Evolutionary conservation across 1,140 invertebrate species (phyloP), one percentile per base, ranked within the genome.

Genomic region (Drosophila obscura): DNA sequence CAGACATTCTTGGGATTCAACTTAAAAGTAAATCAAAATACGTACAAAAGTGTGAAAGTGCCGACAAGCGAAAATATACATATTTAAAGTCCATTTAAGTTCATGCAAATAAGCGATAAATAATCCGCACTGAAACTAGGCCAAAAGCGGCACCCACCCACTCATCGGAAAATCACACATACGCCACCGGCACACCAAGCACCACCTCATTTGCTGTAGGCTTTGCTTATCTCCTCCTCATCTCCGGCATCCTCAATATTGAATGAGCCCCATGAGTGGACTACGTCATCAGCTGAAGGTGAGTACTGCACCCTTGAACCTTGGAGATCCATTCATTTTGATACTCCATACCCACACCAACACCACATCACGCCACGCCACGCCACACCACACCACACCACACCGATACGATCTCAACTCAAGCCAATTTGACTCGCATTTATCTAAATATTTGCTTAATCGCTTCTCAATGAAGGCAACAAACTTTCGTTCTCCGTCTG

Each of bases 181-280:
- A 89, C 84, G 73, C 84, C 73, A 89, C 79, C 68, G 62, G 49
- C 66, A 43, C 16, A 66, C 28, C 28, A 22, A 48, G 43, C 72
- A 55, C 35, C 35, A 11, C 35, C 35, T 43, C 48, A 26, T 49
- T 31, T 44, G 22, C 43, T 43, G 45, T 22, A 39, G 39, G 44
- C 52, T 19, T 28, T 51, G 56, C 52, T 62, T 58, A 58, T 44
- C 11, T 62, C 48, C 44, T 73, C 26, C 58, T 53, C 45, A 26
- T 51, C 51, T 50, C 56, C 53, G 41, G 35, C 11, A 13, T 45
- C 49, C 73, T 76, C 57, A 64, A 66, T 65, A 50, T 76, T 90
- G 73, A 91, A 91, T 91, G 90, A 91, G 90, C 90, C 85, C 90
- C 46, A 91, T 91, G 90, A 91, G 90, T 51, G 90, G 90, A 76